A percentile compares a stretch with the other conserved stretches of the same genome.
phyloP scores from a whole-genome alignment of 2,888 invertebrate genomes.

The Congeria kusceri region DNA sequence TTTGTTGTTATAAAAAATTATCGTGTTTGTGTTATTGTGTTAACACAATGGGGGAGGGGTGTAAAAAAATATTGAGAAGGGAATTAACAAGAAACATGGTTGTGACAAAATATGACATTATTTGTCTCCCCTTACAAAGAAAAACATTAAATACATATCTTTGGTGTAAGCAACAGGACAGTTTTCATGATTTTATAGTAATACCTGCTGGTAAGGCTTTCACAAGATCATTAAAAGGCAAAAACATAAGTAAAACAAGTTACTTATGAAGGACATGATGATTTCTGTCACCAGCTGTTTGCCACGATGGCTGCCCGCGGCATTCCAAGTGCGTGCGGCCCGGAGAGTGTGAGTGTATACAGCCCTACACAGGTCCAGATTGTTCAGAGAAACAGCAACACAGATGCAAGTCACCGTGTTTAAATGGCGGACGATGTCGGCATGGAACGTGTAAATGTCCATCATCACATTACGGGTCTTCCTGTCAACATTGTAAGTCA shows the following conservation, averaged over 20 bases:
- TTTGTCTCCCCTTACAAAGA: background rate
- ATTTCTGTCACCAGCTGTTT: constrained; percentile 77
- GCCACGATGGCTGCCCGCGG: constrained; percentile 79
- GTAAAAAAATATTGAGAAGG: no score
- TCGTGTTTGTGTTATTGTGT: no score
- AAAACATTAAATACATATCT: no score
- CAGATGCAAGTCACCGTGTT: constrained; percentile 73
- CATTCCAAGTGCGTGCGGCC: constrained; percentile 80
- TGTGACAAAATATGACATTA: no score
- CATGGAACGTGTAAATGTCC: constrained; percentile 82
- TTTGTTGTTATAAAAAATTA: no score
- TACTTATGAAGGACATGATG: no score
- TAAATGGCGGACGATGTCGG: constrained; percentile 81
- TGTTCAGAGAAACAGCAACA: constrained; percentile 68
- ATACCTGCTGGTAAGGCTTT: no score
- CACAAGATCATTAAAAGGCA: background rate
- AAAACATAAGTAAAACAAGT: background rate
- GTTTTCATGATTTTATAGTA: no score
- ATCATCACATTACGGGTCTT: constrained; percentile 73
- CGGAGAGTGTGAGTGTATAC: constrained; percentile 80
- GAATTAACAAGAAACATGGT: no score
- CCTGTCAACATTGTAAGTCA: constrained; percentile 80
- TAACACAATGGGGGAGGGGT: no score
- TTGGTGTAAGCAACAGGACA: no score
- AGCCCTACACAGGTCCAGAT: constrained; percentile 76